Conservation (phyloP, 2,888 invertebrate species). For the Hemaris fuciformis region DNA sequence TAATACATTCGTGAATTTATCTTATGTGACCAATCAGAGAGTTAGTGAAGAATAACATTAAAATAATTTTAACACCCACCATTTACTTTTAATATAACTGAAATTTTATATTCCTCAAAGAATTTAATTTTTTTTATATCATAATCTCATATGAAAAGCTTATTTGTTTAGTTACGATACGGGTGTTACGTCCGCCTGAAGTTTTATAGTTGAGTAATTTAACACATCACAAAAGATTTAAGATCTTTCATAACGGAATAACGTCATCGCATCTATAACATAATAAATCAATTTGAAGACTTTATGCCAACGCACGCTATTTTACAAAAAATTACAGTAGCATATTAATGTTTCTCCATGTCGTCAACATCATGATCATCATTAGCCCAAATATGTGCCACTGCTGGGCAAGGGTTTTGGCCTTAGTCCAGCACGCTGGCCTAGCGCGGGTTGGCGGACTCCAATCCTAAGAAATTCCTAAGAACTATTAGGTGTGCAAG, state of each 20-base stretch:
- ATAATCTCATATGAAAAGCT: neutral
- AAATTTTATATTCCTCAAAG: neutral
- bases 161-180: neutral
- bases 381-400: too few relatives aligned
- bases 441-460: too few relatives aligned
- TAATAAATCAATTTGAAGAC: constrained; percentile 5
- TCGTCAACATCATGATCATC: too few relatives aligned
- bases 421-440: too few relatives aligned
- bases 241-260: neutral
- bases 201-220: constrained; percentile 7
- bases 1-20: too few relatives aligned
- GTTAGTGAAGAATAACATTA: too few relatives aligned
- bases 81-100: neutral
- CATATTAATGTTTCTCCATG: too few relatives aligned
- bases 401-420: too few relatives aligned
- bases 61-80: neutral
- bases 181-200: neutral
- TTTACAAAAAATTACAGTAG: neutral
- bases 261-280: neutral
- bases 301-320: neutral
- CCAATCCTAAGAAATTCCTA: too few relatives aligned
- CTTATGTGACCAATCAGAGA: too few relatives aligned
- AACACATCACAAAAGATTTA: constrained; percentile 7
- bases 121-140: neutral
- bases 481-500: too few relatives aligned